Evolutionary conservation across 2,797 vertebrate genomes (phyloP), one percentile per base, ranked within the genome.

Genomic region (Microchirus variegatus): DNA sequence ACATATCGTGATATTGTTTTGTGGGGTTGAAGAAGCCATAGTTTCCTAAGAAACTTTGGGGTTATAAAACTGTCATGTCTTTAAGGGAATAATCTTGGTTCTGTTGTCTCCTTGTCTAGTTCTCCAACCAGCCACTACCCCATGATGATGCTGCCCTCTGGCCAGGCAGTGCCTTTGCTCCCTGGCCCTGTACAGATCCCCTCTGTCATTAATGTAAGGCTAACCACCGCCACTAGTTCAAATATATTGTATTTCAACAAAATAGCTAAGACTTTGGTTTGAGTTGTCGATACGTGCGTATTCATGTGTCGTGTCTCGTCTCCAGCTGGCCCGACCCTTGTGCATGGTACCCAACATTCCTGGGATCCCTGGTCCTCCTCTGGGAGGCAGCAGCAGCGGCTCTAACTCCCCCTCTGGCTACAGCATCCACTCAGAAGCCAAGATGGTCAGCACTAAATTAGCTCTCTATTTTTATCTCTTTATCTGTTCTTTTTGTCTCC

Each of bases 321-420:
- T 84, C 43, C 73, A 99, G 97, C 88, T 99, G 90, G 97, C 95
- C 15, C 94, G 97, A 86, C 96, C 97, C 4, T 77, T 99, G 88
- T 91, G 95, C 80, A 93, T 98, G 95, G 95, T 98, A 86, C 97
- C 97, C 57, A 97, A 98, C 94, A 95, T 99, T 93, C 97, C 97
- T 38, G 97, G 97, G 53, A 99, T 99, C 70, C 97, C 97, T 16
- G 97, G 97, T 61, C 97, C 97, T 52, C 96, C 97, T 82, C 74
- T 95, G 82, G 95, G 94, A 80, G 94, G 93, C 79, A 95, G 92
- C 90, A 94, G 96, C 89, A 95, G 93, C 26, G 94, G 94, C 14
- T 95, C 96, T 13, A 88, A 96, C 66, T 98, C 96, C 13, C 96
- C 96, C 2, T 96, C 96, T 14, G 95, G 95, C 62, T 96, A 96